phyloP scores from a whole-genome alignment of 2,113 vertebrate species.

The Bubo bubo region DNA sequence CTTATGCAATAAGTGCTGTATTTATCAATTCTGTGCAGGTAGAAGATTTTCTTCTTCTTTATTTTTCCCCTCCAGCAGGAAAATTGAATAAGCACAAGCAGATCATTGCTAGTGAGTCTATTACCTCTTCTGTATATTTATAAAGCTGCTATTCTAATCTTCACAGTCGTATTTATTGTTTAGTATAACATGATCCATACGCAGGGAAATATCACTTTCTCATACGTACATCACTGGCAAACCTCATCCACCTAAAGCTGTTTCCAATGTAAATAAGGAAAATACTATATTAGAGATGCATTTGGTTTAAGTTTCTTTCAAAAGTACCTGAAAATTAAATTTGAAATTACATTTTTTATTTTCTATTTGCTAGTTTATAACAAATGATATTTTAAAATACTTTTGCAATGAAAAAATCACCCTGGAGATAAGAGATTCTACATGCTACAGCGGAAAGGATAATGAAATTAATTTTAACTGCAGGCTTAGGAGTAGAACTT shows the following conservation, averaged over 20 bases:
- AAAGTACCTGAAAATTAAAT: neutral
- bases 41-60: neutral
- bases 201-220: neutral
- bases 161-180: neutral
- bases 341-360: neutral
- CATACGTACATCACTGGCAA: neutral
- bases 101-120: neutral
- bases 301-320: neutral
- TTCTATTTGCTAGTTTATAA: neutral
- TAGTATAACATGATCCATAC: neutral
- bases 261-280: neutral
- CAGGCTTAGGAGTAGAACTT: neutral
- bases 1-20: neutral
- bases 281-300: neutral
- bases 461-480: constrained; percentile 21
- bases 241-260: neutral
- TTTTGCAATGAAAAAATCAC: neutral
- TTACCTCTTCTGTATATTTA: neutral
- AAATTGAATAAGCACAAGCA: constrained; percentile 11
- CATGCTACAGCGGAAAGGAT: neutral
- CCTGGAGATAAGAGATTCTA: neutral
- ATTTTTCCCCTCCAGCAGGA: neutral
- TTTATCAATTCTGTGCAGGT: neutral
- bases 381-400: neutral
- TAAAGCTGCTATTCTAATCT: neutral